Conservation (phyloP, 2,113 vertebrate genomes). For the Seriola dumerili region DNA sequence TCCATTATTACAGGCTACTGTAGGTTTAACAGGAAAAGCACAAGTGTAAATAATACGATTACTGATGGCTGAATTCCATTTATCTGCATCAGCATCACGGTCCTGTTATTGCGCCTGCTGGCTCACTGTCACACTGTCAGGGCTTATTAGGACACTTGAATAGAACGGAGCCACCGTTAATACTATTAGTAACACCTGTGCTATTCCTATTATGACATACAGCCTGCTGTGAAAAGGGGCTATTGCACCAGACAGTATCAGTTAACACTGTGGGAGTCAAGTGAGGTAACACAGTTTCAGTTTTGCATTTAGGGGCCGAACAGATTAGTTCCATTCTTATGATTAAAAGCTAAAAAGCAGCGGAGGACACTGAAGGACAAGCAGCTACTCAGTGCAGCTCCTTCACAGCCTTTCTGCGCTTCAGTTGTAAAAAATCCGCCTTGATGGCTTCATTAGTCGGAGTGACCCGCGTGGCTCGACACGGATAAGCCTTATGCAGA, state of each 20-base stretch:
- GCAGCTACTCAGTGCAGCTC: not conserved
- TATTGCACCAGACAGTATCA: not conserved
- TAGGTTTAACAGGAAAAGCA: not conserved
- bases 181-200: not conserved
- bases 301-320: not conserved
- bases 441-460: slow-evolving; percentile 59
- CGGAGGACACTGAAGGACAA: slow-evolving; percentile 49
- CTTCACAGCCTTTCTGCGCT: slow-evolving; percentile 1
- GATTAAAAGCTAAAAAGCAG: slow-evolving; percentile 9
- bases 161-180: too few relatives aligned
- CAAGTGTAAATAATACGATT: not conserved
- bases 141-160: not conserved
- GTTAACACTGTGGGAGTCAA: not conserved
- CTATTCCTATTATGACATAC: not conserved
- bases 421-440: slow-evolving; percentile 18
- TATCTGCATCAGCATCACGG: not conserved
- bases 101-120: too few relatives aligned
- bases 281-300: not conserved
- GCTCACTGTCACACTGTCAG: not conserved
- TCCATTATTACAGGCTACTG: not conserved
- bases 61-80: not conserved
- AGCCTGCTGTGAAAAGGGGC: not conserved
- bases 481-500: slow-evolving; percentile 44
- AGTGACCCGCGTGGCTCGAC: slow-evolving; percentile 47
- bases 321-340: not conserved